Conservation (phyloP, 2,797 vertebrate genomes). For the Cygnus olor region DNA sequence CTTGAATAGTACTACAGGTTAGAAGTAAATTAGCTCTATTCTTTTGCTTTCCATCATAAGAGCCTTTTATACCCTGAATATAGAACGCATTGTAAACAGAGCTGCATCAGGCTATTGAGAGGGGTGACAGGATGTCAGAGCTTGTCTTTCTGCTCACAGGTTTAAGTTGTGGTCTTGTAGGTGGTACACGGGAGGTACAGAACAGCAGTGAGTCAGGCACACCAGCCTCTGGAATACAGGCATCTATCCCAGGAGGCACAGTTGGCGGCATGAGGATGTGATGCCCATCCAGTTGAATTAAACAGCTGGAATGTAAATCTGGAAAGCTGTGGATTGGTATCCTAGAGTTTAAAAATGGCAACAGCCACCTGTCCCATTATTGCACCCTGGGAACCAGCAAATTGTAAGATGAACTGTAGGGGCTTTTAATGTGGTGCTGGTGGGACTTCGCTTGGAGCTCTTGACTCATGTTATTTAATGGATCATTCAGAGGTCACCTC, state of each 20-base stretch:
- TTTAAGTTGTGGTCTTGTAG: not conserved
- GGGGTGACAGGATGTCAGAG: not conserved
- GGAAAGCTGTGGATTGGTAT: not conserved
- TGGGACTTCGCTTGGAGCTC: not conserved
- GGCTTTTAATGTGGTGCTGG: not conserved
- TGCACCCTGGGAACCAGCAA: not conserved
- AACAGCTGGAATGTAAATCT: slow-evolving; percentile 21
- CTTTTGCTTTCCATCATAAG: not conserved
- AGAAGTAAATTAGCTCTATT: not conserved
- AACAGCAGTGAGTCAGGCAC: not conserved
- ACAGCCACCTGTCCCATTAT: not conserved
- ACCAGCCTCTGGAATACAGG: not conserved
- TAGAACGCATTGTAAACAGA: not conserved
- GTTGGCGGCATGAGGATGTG: not conserved
- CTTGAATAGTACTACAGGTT: not conserved
- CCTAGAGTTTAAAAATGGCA: slow-evolving; percentile 28
- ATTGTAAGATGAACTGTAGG: not conserved
- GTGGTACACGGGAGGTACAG: not conserved
- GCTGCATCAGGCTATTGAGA: not conserved
- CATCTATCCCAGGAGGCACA: not conserved
- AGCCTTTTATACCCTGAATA: not conserved
- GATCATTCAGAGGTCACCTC: not conserved
- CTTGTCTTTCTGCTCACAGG: not conserved
- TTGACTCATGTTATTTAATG: not conserved
- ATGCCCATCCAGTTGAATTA: slow-evolving; percentile 19